Evolutionary conservation across 1,140 invertebrate genomes (phyloP), one percentile per base, ranked within the genome.

Genomic region (Lepidurus couesii): DNA sequence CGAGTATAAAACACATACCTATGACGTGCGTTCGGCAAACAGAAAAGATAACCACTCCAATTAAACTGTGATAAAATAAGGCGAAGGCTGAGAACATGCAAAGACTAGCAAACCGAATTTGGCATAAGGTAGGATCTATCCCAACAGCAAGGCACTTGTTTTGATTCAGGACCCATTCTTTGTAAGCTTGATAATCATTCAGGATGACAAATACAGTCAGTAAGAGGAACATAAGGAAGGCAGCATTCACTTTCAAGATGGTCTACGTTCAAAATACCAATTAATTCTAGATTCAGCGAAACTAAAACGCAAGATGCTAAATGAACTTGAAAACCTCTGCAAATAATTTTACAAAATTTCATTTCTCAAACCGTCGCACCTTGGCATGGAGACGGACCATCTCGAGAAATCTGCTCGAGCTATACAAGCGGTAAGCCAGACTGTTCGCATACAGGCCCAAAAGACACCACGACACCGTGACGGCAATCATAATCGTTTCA

Each of bases 1-100:
- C 44, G 7, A 44, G 45, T 10, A 26, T 24, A 24, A 0, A 24
- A 26, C 24, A 77, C 21, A 34, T 79, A 79, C 78, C 78, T 75
- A 79, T 79, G 42, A 75, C 75, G 74, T 79, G 42, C 5, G 78
- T 79, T 7, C 78, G 78, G 74, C 78, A 79, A 44, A 79, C 78
- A 21, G 78, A 79, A 26, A 79, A 45, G 44, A 79, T 74, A 47
- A 79, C 78, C 73, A 47, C 75, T 47, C 78, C 78, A 47, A 79
- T 75, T 21, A 79, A 75, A n/a, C 73, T 75, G 47, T 79, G 74
- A 74, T 75, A 79, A 21, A 79, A 47, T 47, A 79, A 47, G 16
- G 78, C 74, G 26, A 79, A 79, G 44, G 75, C 42, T 5, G 78
- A 79, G 78, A 79, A 79, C 44, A 79, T 45, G 78, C 78, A 79